Base-by-base conservation (phyloP, 2,113 vertebrate species). In the Microcebus jonahi region DNA sequence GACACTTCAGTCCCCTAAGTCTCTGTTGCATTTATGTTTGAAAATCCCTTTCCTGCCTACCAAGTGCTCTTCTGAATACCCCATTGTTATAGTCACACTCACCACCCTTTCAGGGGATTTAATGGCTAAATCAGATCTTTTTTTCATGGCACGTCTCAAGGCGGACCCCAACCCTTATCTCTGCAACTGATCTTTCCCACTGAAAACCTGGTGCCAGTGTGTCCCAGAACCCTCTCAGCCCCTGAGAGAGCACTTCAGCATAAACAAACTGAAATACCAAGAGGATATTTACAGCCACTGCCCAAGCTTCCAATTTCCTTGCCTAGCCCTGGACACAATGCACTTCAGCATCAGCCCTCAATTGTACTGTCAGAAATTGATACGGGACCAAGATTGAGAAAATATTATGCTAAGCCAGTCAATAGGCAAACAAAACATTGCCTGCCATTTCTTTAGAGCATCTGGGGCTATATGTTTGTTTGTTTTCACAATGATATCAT, bases 171-270 rank as follows among this genome's bases (percentile, higher is more conserved):
- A 97, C 97, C 95, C 97, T 98, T 99, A 99, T 99, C 99, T 98
- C 45, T 87, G 94, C 94, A 94, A 94, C 6, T 75, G 97, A 99
- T 99, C 99, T 99, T 98, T 99, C 99, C 98, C 98, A 99, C 97
- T 98, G 98, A 97, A 98, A 98, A 98, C 97, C 98, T 99, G 99
- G 99, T 99, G 99, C 99, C 99, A 99, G 98, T 96, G 98, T 99
- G 99, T 99, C 99, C 99, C 97, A 98, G 97, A 97, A 95, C 86
- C 95, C 68, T 97, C 95, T 80, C 83, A 50, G 80, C 34, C 59
- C 94, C 98, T 97, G 97, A 94, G 98, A 97, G 89, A 76, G 0
- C 6, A 3, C 97, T 97, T 98, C 97, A 98, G 98, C 98, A 98
- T 98, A 98, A 98, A 98, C 98, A 98, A 98, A 95, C 96, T 48